phyloP scores from a whole-genome alignment of 2,797 vertebrate species.

The Rhabdophis nuchalis region DNA sequence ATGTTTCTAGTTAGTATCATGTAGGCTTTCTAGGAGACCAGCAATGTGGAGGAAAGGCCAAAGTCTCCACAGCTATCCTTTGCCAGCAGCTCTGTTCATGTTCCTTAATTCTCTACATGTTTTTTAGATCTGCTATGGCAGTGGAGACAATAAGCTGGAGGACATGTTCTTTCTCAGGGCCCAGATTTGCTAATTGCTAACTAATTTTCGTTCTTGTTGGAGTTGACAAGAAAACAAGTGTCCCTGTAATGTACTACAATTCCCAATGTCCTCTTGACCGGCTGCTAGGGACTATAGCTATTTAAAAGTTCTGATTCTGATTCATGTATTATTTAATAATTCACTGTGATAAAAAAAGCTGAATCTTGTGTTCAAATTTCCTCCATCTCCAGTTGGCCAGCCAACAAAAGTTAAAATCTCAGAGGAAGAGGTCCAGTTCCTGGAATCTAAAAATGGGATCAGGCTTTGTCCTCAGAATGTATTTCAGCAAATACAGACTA shows the following conservation, averaged over 20 bases:
- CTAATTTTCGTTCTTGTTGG: background rate
- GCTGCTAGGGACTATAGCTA: background rate
- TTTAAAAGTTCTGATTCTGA: background rate
- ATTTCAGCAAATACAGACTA: background rate
- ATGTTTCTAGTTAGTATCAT: background rate
- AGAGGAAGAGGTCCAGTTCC: accelerated
- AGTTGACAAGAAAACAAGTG: background rate
- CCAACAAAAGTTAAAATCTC: background rate
- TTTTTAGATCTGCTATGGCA: background rate
- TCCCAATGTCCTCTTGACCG: background rate
- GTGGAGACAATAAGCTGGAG: background rate
- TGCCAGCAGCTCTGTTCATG: background rate
- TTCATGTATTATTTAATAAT: background rate
- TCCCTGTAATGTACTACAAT: background rate
- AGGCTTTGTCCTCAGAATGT: background rate
- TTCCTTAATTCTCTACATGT: background rate
- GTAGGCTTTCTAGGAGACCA: background rate
- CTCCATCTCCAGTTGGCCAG: accelerated
- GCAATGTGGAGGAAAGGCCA: background rate
- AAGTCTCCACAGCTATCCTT: background rate
- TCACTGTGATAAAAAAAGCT: background rate
- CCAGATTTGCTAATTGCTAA: background rate
- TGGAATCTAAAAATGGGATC: slow-evolving; percentile 12
- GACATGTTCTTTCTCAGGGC: background rate
- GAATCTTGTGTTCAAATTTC: background rate